Evolutionary conservation across 30 jellyfish, hydroid and myxozoan species (phyloP), one percentile per base, ranked within the genome.

Genomic region (Aurelia coerulea): DNA sequence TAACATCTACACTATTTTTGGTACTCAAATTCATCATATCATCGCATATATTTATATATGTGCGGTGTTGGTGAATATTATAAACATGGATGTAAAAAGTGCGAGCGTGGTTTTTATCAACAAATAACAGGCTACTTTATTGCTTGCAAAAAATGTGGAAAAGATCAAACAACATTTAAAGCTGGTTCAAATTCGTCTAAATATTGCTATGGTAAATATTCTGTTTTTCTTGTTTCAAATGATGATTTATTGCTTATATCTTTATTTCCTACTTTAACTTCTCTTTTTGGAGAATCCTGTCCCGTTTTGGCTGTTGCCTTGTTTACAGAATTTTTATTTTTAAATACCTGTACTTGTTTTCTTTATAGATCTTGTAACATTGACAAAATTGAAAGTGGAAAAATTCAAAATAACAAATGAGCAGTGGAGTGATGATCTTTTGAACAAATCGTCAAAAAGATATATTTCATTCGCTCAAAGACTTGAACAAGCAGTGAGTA

Each of bases 41-140:
- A 9, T 46, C 2, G 6, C 56, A 46, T 46, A 4, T 14, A 3
- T 3, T 6, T 39, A 39, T 2, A 39, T 39, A 4, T 66, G 23
- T 74, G 85, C 59, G 42, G 13, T 53, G 71, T 68, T 46, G 85
- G 85, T 52, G 85, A 74, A 74, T 74, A 74, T 32, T 68, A 32
- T 4, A n/a, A 33, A 5, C 31, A 7, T 15, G 52, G 51, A 15
- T 68, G 78, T 60, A 68, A 32, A 23, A 68, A 29, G 2, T 68
- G 78, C 23, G 56, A 32, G 23, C 52, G 37, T 16, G 78, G 52
- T 16, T 5, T 9, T 19, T 68, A 68, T 68, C 51, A 29, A 34
- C 17, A 19, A 68, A 68, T 8, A 34, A 1, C 23, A 16, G 56
- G 56, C 18, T 32, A 7, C 18, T 15, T 29, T 68, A 17, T 10